These are phyloP conservation scores for Andrena cerasifolii DNA, from an alignment of 1,140 invertebrate genomes.

Conservation along the genomic window DNA sequence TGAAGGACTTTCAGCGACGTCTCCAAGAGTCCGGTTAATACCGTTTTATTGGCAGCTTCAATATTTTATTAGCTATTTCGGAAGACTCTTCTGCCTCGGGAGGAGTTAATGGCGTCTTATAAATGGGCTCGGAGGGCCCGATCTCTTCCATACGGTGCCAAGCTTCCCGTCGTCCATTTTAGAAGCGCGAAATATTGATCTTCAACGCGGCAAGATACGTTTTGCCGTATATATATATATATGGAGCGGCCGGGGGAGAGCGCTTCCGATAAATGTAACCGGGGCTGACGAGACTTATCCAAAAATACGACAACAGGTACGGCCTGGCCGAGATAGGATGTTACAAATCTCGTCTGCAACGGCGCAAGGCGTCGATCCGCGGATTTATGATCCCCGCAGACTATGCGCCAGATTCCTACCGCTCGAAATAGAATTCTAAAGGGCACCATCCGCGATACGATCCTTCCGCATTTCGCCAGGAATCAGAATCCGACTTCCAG, in stretches of 20 bases:
- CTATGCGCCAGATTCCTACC: too few relatives aligned
- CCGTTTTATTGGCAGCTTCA: too few relatives aligned
- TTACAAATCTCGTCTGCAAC: background rate
- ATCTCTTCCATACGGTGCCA: background rate
- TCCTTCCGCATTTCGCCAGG: too few relatives aligned
- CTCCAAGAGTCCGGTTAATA: too few relatives aligned
- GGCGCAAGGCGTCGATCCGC: background rate
- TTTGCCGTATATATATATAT: background rate
- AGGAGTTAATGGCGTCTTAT: too few relatives aligned
- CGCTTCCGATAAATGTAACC: conserved; percentile 9
- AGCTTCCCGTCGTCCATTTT: background rate
- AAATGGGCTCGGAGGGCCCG: too few relatives aligned
- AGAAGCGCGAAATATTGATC: conserved; percentile 4
- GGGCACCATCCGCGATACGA: background rate
- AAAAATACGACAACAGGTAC: background rate
- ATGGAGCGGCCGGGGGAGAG: background rate
- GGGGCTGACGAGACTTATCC: background rate
- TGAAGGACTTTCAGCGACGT: too few relatives aligned
- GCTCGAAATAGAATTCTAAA: too few relatives aligned
- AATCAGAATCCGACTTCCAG: too few relatives aligned
- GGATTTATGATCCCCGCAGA: background rate
- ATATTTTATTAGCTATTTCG: too few relatives aligned
- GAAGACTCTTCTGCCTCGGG: too few relatives aligned
- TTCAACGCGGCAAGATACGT: conserved; percentile 2
- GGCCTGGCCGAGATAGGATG: background rate